Evolutionary conservation across 1,140 invertebrate genomes (phyloP), one percentile per base, ranked within the genome.

Genomic region (Drosophila oshimai): DNA sequence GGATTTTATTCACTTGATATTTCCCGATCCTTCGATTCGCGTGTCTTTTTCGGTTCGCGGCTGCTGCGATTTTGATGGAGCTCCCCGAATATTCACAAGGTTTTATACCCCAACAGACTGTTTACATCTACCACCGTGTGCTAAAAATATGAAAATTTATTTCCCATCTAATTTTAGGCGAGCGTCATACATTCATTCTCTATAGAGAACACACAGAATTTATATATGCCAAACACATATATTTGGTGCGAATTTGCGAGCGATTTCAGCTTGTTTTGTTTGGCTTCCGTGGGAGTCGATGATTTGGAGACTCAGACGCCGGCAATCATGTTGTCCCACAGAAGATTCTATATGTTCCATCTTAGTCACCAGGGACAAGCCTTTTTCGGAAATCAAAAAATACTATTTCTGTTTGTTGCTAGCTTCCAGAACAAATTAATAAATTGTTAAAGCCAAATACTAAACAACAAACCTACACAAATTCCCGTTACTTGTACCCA

Each of bases 71-170:
- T 81, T 67, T 89, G 76, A 46, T 67, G 62, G n/a, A 74, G n/a
- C 73, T 81, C 41, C 12, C 42, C 17, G 34, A 72, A 49, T 34
- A 34, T 44, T 46, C 62, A 42, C 26, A 29, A 57, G 41, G 28
- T 77, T 89, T 81, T 89, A 89, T 89, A 89, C 68, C 46, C 61
- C 37, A 57, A 29, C n/a, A 34, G 44, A 33, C 12, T 86, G 80
- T 86, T 86, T 86, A 86, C 80, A 87, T 76, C 46, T 57, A 42
- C 51, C 37, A 12, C 51, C 53, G 36, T 53, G 53, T 28, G 65
- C 83, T 88, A 88, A 78, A 88, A 88, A 88, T 88, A 88, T 88
- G 74, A 88, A 83, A 78, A 78, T 88, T 39, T 88, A 65, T 88
- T 88, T 64, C 53, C 74, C 44, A 41, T 69, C 75, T 88, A 87